These are phyloP conservation scores for Rhimphoctona megacephalus DNA, from an alignment of 2,888 invertebrate species.

Conservation along the genomic window DNA sequence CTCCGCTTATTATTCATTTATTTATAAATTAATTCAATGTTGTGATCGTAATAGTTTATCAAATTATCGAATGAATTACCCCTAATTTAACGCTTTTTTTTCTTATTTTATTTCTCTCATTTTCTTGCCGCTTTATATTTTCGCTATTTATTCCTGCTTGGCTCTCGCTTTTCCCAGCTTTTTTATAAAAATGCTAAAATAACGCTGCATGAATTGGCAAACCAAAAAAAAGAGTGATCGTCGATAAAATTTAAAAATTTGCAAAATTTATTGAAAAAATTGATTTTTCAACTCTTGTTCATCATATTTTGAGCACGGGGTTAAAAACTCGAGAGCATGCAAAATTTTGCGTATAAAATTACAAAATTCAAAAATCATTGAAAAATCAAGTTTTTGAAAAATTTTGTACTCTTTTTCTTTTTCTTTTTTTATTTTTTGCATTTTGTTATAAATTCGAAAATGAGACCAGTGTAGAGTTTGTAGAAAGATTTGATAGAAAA, in stretches of 20 bases:
- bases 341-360: neutral
- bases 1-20: slow-evolving; percentile 40
- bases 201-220: neutral
- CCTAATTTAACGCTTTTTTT: neutral
- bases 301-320: neutral
- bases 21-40: slow-evolving; percentile 1
- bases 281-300: neutral
- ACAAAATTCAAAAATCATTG: neutral
- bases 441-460: neutral
- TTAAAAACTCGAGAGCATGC: neutral
- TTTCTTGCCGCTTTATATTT: neutral
- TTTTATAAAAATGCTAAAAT: neutral
- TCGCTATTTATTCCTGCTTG: neutral
- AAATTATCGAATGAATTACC: neutral
- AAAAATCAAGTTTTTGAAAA: too few relatives aligned
- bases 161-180: neutral
- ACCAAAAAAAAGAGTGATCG: neutral
- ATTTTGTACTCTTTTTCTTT: neutral
- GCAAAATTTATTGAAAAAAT: neutral
- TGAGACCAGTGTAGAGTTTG: neutral
- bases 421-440: neutral
- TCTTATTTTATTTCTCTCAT: neutral
- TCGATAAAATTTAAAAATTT: neutral
- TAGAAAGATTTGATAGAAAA: neutral
- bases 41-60: neutral